Evolutionary conservation across 2,113 vertebrate genomes (phyloP).

Genomic region (Antennarius striatus): DNA sequence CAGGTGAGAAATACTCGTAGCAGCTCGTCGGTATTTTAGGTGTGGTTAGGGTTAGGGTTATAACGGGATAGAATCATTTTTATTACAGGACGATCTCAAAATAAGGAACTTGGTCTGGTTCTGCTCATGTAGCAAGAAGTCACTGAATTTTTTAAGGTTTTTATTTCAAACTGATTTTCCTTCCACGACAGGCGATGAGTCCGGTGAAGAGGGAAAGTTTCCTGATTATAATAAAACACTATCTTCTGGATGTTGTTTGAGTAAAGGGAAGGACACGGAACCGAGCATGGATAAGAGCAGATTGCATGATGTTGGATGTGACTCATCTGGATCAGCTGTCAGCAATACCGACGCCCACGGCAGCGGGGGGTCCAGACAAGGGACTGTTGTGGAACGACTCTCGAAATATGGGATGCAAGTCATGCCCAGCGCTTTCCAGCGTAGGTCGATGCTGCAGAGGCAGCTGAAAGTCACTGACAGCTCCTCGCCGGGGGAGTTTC

Average conservation of each 20-base stretch:
- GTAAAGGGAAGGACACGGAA: constrained; percentile 39
- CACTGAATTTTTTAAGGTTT: no score
- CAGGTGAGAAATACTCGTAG: no score
- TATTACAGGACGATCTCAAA: background rate
- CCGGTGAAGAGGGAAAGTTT: background rate
- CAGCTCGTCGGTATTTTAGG: no score
- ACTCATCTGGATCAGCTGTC: constrained; percentile 8
- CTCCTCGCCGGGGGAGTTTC: background rate
- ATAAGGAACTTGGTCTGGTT: constrained; percentile 8
- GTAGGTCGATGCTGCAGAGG: constrained; percentile 72
- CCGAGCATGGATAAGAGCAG: constrained; percentile 54
- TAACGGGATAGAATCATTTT: no score
- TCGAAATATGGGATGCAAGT: constrained; percentile 60
- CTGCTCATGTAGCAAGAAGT: no score
- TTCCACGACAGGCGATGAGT: background rate
- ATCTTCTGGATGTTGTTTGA: constrained; percentile 40
- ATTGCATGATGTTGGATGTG: no score
- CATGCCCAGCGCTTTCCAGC: constrained; percentile 53
- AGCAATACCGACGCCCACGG: constrained; percentile 29
- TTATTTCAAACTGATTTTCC: background rate
- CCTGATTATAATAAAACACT: constrained; percentile 4
- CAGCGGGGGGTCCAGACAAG: background rate
- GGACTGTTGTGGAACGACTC: constrained; percentile 54
- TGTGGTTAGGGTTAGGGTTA: no score
- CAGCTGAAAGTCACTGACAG: constrained; percentile 59